Percentiles rank a stretch among this genome's conserved stretches.
Evolutionary conservation across 2,113 vertebrate species (phyloP).

Genomic region (Paracanthobrama guichenoti): DNA sequence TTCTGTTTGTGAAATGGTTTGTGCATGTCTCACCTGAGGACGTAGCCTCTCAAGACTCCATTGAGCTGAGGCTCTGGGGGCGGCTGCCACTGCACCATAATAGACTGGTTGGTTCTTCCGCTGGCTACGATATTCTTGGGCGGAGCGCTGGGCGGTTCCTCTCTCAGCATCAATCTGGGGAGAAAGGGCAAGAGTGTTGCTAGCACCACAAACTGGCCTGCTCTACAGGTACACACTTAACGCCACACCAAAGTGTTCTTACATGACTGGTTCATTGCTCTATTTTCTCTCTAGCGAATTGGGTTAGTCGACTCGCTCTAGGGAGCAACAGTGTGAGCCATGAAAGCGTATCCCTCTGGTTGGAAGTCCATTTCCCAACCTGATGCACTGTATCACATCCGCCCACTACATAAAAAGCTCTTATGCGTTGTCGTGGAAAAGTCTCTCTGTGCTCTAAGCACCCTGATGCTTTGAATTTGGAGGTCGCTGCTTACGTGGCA

Average conservation of each 20-base stretch:
- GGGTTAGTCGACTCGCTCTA: not conserved
- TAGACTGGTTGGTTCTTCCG: conserved; percentile 95
- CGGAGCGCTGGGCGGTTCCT: conserved; percentile 92
- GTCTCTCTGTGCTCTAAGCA: conserved; percentile 20
- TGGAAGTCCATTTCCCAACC: conserved; percentile 48
- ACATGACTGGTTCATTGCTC: conserved; percentile 22
- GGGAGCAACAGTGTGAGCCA: conserved; percentile 22
- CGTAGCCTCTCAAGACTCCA: conserved; percentile 88
- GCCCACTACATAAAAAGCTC: conserved; percentile 52
- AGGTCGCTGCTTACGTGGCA: conserved; percentile 14
- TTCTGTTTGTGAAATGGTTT: conserved; percentile 11
- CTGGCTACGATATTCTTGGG: conserved; percentile 96
- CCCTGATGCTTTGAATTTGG: conserved; percentile 18
- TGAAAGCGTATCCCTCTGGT: conserved; percentile 47
- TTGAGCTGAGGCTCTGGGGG: conserved; percentile 93
- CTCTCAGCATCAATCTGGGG: conserved; percentile 87
- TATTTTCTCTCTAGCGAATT: not conserved
- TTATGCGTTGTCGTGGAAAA: conserved; percentile 27
- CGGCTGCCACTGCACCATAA: conserved; percentile 99
- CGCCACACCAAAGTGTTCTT: not conserved
- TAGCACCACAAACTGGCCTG: not conserved
- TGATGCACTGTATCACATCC: conserved; percentile 38
- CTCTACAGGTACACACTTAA: conserved; percentile 18
- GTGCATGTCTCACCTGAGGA: conserved; percentile 80
- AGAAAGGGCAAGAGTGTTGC: not conserved